Evolutionary conservation across 2,888 invertebrate genomes (phyloP).

Genomic region (Salpingus planirostris): DNA sequence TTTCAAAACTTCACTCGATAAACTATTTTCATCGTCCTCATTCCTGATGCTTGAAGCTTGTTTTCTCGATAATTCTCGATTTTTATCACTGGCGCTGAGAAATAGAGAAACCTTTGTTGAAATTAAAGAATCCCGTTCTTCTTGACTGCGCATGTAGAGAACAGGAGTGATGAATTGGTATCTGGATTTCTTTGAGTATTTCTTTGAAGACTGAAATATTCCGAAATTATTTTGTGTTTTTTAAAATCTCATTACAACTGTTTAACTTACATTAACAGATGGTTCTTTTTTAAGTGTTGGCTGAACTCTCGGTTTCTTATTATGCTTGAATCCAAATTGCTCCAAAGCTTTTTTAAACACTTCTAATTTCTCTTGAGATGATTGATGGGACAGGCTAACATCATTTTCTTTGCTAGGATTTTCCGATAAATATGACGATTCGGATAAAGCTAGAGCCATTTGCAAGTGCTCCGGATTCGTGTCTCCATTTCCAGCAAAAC

Average conservation of each 20-base stretch:
- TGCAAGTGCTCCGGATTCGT: slow-evolving; percentile 56
- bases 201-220: too few species aligned
- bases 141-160: slow-evolving; percentile 30
- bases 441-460: slow-evolving; percentile 58
- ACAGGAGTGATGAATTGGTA: slow-evolving; percentile 35
- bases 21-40: too few species aligned
- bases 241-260: too few species aligned
- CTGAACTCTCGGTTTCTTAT: too few species aligned
- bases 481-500: neutral
- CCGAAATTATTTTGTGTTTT: too few species aligned
- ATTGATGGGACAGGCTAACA: too few species aligned
- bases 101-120: slow-evolving; percentile 31
- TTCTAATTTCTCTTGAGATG: slow-evolving; percentile 17
- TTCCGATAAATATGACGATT: slow-evolving; percentile 42
- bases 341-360: slow-evolving; percentile 47
- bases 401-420: slow-evolving; percentile 12
- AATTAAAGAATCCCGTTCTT: slow-evolving; percentile 32
- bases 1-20: too few species aligned
- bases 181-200: slow-evolving; percentile 25
- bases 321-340: slow-evolving; percentile 51
- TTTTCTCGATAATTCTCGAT: neutral
- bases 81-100: slow-evolving; percentile 10
- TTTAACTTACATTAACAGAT: too few species aligned
- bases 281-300: too few species aligned
- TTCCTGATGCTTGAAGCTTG: too few species aligned